Conservation (phyloP, 2,888 invertebrate species). For the Leucophenga maculata region DNA sequence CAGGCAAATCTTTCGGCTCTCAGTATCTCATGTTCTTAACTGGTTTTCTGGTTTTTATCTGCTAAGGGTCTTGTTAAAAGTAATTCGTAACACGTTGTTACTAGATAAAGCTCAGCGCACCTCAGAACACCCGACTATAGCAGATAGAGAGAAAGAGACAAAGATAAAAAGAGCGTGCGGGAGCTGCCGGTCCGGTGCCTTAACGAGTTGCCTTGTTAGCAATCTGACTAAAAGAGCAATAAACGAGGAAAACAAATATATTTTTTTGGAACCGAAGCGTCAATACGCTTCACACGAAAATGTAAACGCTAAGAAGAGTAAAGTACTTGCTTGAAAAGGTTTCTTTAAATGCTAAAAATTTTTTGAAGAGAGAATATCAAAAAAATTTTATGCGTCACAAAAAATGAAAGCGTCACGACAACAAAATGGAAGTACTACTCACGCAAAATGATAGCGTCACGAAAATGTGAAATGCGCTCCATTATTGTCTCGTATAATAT, state of each 20-base stretch:
- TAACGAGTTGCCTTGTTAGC: conserved; percentile 54
- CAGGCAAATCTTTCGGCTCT: conserved; percentile 50
- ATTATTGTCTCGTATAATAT: too few relatives aligned
- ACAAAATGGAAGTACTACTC: too few relatives aligned
- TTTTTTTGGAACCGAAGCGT: too few relatives aligned
- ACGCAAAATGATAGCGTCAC: too few relatives aligned
- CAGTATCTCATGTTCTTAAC: not conserved
- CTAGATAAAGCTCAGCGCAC: conserved; percentile 61
- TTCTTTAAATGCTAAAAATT: too few relatives aligned
- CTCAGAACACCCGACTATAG: not conserved
- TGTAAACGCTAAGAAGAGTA: too few relatives aligned
- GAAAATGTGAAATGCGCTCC: too few relatives aligned
- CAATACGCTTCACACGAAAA: too few relatives aligned
- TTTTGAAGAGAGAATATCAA: too few relatives aligned
- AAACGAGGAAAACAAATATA: conserved; percentile 14
- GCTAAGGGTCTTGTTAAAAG: conserved; percentile 71
- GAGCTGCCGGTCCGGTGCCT: not conserved
- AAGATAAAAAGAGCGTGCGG: not conserved
- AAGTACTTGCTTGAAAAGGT: too few relatives aligned
- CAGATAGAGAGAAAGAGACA: not conserved
- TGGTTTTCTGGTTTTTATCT: conserved; percentile 59
- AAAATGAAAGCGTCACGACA: too few relatives aligned
- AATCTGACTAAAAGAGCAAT: conserved; percentile 60
- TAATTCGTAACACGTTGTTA: conserved; percentile 72
- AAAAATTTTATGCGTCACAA: too few relatives aligned